Percentiles rank a stretch among this genome's conserved stretches.
These are phyloP conservation scores for Hycleus cichorii DNA, from an alignment of 1,140 invertebrate species.

Conservation along the genomic window DNA sequence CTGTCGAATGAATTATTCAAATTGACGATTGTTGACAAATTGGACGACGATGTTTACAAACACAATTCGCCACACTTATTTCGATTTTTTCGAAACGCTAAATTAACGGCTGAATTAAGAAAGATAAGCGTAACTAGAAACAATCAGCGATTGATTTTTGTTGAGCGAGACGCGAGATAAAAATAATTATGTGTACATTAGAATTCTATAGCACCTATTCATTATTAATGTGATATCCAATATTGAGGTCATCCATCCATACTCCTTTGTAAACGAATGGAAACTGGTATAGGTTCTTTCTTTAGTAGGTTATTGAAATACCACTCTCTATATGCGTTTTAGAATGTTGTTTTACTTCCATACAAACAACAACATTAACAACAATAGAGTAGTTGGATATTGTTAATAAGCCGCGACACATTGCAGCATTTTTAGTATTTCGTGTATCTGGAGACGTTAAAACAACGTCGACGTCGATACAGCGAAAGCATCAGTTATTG, in stretches of 20 bases:
- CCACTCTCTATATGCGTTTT: conserved; percentile 10
- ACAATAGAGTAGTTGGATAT: background rate
- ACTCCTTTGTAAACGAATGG: conserved; percentile 1
- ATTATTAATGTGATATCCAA: too few species aligned
- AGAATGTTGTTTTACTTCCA: background rate
- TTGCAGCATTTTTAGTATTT: background rate
- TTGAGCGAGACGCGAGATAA: background rate
- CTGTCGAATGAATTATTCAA: too few species aligned
- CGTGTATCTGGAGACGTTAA: too few species aligned
- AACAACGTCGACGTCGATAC: too few species aligned
- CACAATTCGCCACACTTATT: too few species aligned
- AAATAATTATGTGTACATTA: background rate
- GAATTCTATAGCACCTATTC: background rate
- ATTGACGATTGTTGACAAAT: too few species aligned
- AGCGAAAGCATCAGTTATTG: too few species aligned
- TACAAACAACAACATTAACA: background rate
- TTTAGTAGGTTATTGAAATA: conserved; percentile 18
- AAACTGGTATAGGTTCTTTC: conserved; percentile 11
- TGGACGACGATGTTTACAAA: too few species aligned
- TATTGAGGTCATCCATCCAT: too few species aligned
- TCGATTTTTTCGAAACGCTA: background rate
- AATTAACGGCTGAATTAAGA: background rate
- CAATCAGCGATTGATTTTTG: background rate
- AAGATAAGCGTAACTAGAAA: background rate
- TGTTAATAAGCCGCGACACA: background rate